These are phyloP conservation scores for Malacosoma neustria DNA, from an alignment of 2,888 invertebrate species.

Conservation along the genomic window DNA sequence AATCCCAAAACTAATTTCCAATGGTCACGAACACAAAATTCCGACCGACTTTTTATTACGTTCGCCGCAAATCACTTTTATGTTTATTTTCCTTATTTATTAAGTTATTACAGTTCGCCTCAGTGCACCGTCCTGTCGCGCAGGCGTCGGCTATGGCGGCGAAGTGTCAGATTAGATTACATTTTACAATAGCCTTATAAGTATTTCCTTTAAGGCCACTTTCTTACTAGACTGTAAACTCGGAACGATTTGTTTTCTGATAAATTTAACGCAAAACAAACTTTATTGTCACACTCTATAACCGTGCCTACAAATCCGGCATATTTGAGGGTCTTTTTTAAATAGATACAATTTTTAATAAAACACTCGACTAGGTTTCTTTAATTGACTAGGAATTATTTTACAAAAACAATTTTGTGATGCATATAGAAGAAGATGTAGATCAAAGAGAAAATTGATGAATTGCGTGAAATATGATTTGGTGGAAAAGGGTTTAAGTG, in stretches of 20 bases:
- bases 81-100: slow-evolving; percentile 8
- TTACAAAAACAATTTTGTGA: too few species aligned
- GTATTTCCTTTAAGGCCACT: neutral
- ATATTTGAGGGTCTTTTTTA: neutral
- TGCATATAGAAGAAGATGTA: too few species aligned
- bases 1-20: slow-evolving; percentile 31
- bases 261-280: too few species aligned
- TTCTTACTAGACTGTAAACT: neutral
- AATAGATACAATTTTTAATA: too few species aligned
- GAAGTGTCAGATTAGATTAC: neutral
- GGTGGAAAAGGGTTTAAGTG: too few species aligned
- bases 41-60: slow-evolving; percentile 22
- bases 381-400: too few species aligned
- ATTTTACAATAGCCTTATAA: neutral
- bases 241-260: too few species aligned
- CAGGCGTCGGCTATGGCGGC: neutral
- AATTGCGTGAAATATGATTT: too few species aligned
- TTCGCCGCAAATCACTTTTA: slow-evolving; percentile 13
- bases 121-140: neutral
- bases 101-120: neutral
- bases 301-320: neutral
- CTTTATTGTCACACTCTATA: neutral
- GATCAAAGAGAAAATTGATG: too few species aligned
- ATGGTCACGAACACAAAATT: slow-evolving; percentile 18
- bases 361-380: too few species aligned